Conservation (phyloP, 2,797 vertebrate species). For the Clamator glandarius region DNA sequence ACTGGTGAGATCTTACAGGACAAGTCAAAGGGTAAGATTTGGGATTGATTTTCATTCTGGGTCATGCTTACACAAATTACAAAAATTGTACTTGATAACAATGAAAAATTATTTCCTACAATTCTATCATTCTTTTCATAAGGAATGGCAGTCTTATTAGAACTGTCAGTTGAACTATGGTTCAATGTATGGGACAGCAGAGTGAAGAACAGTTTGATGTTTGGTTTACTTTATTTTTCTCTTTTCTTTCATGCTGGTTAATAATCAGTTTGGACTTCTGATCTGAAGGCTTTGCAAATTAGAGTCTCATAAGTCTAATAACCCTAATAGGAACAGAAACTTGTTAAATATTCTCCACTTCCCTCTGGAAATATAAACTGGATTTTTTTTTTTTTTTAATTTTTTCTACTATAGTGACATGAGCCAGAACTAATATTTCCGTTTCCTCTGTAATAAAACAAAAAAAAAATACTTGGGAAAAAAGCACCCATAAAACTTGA, state of each 20-base stretch:
- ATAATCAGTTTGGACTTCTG: not conserved
- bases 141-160: not conserved
- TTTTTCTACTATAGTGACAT: not conserved
- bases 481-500: not conserved
- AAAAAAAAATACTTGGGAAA: not conserved
- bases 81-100: not conserved
- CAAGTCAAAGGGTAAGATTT: not conserved
- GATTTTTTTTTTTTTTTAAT: not conserved
- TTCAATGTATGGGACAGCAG: not conserved
- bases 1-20: not conserved
- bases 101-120: not conserved
- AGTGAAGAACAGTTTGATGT: not conserved
- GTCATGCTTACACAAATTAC: not conserved
- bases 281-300: conserved; percentile 14
- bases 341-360: not conserved
- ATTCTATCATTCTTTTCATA: not conserved
- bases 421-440: not conserved
- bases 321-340: not conserved
- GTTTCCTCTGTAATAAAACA: not conserved
- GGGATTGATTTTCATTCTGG: not conserved
- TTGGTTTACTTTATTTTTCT: not conserved
- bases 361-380: not conserved
- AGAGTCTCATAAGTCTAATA: not conserved
- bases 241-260: not conserved
- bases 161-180: not conserved